These are phyloP conservation scores for Pelobates cultripes DNA, from an alignment of 2,797 vertebrate species.

Conservation along the genomic window DNA sequence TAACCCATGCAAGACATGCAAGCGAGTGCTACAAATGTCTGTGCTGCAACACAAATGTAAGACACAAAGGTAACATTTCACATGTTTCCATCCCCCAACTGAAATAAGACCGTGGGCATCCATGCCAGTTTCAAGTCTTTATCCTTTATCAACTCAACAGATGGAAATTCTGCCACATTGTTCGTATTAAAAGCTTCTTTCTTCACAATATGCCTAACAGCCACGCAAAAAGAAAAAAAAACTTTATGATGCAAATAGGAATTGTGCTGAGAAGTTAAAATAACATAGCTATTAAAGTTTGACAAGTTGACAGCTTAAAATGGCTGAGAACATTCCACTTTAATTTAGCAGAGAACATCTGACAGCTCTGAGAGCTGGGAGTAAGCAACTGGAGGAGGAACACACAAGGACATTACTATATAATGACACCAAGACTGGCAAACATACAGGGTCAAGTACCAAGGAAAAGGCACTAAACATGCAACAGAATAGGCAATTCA, in stretches of 20 bases:
- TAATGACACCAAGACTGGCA: background rate
- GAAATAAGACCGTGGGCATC: too few species aligned
- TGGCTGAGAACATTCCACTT: slow-evolving; percentile 38
- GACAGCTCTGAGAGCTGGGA: slow-evolving; percentile 28
- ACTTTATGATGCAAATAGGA: slow-evolving; percentile 24
- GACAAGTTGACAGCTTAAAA: slow-evolving; percentile 48
- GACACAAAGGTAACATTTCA: too few species aligned
- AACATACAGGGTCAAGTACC: background rate
- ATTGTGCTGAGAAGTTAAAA: slow-evolving; percentile 49
- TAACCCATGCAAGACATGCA: too few species aligned
- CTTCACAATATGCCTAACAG: background rate
- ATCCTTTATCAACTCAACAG: background rate
- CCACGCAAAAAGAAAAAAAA: background rate
- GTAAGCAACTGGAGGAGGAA: background rate
- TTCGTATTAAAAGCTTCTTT: slow-evolving; percentile 16
- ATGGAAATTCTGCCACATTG: background rate
- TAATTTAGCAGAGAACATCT: slow-evolving; percentile 37
- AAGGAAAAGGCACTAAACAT: background rate
- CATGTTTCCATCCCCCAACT: too few species aligned
- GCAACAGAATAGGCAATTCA: background rate
- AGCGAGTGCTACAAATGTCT: too few species aligned
- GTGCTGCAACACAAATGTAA: too few species aligned
- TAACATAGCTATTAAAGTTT: slow-evolving; percentile 48
- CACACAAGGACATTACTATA: background rate
- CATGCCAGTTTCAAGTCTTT: too few species aligned